Evolutionary conservation across 2,113 vertebrate species (phyloP), one percentile per base, ranked within the genome.

Genomic region (Salvelinus namaycush): DNA sequence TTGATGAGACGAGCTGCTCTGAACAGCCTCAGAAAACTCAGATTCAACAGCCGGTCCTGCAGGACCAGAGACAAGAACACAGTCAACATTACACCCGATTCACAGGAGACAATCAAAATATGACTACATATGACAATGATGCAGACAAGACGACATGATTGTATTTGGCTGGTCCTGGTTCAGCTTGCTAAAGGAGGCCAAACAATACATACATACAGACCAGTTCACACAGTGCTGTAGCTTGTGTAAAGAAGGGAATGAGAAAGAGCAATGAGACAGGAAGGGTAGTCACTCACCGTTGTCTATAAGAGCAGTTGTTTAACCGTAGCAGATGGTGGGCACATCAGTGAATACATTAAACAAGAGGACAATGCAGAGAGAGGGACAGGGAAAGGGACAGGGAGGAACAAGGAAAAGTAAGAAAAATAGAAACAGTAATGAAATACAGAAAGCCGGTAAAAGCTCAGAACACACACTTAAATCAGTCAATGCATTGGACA

Each of bases 1-100:
- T 99, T 99, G 90, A 99, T 97, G 60, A 99, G 95, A 7, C 97
- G 93, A 0, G 97, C 97, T 0, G 97, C 97, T 69, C 97, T 90
- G 90, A 99, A 99, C 64, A 99, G 94, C 76, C 96, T 88, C 80
- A 99, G 94, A 88, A 99, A 99, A 90, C 97, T 98, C 87, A 99
- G 91, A 91, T 98, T 99, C 93, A 99, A 93, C 88, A 98, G 93
- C 79, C 96, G 95, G 88, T 97, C 94, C 97, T 99, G 95, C 0
- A 11, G 72, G 79, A 0, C 29, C 72, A 84, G 84, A 51, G 51
- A 11, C n/a, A 12, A 39, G 74, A 54, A 83, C 16, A 76, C 39
- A 44, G 9, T 27, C 5, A 26, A 22, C 59, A 62, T 62, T 44
- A 44, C 39, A 44, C 8, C 39, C 39, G 9, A 2, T 39, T 39